Evolutionary conservation across 2,113 vertebrate species (phyloP), one percentile per base, ranked within the genome.

Genomic region (Corydoras maculifer): DNA sequence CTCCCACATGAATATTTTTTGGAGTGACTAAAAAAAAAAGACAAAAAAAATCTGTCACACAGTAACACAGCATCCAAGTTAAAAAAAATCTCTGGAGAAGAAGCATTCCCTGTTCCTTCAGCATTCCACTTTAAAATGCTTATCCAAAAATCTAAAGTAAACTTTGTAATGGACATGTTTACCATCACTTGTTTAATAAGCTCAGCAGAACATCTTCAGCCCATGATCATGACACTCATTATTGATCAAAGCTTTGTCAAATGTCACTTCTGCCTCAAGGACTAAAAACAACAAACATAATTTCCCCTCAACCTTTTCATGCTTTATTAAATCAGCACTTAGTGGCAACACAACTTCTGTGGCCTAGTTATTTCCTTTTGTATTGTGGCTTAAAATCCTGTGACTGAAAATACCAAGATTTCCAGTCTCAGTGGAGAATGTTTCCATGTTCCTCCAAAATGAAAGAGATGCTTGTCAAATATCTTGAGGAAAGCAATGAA

Each of bases 341-440:
- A 66, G 29, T 68, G 57, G 43, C 49, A 68, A 55, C 62, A 64
- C 53, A 71, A 71, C 32, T 57, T 54, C 48, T 30, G 9, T 75
- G 65, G 69, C 77, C 73, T 75, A 78, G 50, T 78, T 75, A 72
- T 73, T 69, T 58, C 15, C n/a, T 68, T 62, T 61, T 57, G 50
- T 68, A 66, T 68, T 68, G 61, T 72, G 51, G 18, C 63, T 30
- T 65, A 48, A 62, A 71, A 57, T 31, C 49, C 48, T 15, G 25
- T 10, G 12, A 30, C 50, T 78, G 31, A 68, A 68, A 68, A 65
- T 65, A 62, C 35, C 59, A 31, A 63, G 59, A 53, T 68, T 72
- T 68, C 13, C 15, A 58, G 43, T 69, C 77, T 75, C 77, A 59
- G 53, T 3, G 25, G 63, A 63, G 62, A 51, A 68, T 30, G 15